These are phyloP conservation scores for Stictocephala bisonia DNA, from an alignment of 2,888 invertebrate species.

Conservation along the genomic window DNA sequence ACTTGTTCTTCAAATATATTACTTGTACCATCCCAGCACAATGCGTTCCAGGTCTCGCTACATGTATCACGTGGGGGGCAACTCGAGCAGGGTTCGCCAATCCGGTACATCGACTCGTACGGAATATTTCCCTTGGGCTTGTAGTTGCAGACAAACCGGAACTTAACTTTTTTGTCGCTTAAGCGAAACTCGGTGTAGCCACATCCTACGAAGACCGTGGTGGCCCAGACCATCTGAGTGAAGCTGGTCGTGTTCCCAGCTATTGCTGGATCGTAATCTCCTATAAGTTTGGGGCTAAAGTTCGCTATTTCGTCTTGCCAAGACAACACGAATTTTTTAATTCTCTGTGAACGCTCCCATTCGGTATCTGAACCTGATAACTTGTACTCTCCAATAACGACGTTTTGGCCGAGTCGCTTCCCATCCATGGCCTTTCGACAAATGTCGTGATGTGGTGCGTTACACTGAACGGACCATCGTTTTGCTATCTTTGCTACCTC, in stretches of 20 bases:
- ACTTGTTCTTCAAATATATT: too few relatives aligned
- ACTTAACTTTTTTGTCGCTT: too few relatives aligned
- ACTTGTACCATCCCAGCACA: too few relatives aligned
- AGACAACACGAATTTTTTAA: neutral
- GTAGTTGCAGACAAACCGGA: conserved; percentile 6
- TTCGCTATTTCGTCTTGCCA: neutral
- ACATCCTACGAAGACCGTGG: neutral
- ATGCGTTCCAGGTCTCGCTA: neutral
- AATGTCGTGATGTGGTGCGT: neutral
- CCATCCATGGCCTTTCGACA: neutral
- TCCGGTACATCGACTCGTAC: neutral
- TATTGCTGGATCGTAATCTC: neutral
- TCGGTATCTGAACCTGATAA: neutral
- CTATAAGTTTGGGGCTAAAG: neutral
- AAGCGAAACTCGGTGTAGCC: conserved; percentile 19
- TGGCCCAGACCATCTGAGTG: conserved; percentile 8
- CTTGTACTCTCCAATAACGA: neutral
- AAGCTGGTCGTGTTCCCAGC: neutral
- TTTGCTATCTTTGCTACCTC: conserved; percentile 21
- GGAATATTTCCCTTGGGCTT: neutral
- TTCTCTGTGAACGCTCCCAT: neutral
- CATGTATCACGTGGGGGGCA: neutral
- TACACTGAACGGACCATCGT: conserved; percentile 8
- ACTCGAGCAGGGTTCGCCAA: neutral
- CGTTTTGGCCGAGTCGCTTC: neutral